Percentiles rank a stretch among this genome's conserved stretches.
Evolutionary conservation across 2,888 invertebrate species (phyloP).

Genomic region (Orchesella flavescens): DNA sequence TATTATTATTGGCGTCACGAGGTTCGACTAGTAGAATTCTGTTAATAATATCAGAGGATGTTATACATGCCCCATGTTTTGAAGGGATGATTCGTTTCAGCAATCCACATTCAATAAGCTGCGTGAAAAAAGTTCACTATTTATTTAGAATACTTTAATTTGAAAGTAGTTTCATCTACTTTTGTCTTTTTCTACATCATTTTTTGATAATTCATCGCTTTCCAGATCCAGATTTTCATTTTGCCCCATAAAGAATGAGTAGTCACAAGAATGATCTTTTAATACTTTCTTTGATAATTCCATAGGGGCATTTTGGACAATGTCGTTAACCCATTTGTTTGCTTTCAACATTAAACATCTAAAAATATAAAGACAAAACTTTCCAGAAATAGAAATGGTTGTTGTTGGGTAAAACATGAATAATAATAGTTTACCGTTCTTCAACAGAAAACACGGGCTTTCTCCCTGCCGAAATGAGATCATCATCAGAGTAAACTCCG

Average conservation of each 20-base stretch:
- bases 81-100: conserved; percentile 12
- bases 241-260: neutral
- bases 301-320: conserved; percentile 25
- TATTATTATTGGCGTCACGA: conserved; percentile 43
- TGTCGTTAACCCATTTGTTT: conserved; percentile 52
- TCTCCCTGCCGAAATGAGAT: neutral
- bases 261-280: conserved; percentile 26
- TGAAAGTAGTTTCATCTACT: neutral
- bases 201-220: neutral
- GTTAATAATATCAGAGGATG: conserved; percentile 27
- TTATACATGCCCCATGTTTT: neutral
- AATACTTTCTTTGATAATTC: conserved; percentile 9
- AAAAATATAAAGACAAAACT: neutral
- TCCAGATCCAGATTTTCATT: neutral
- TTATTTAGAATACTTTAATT: too few species aligned
- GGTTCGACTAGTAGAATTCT: conserved; percentile 19
- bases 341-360: conserved; percentile 35
- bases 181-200: conserved; percentile 21
- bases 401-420: neutral
- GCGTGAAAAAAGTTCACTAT: too few species aligned
- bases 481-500: conserved; percentile 31
- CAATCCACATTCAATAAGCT: conserved; percentile 24
- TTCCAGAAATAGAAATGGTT: neutral
- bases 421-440: too few species aligned
- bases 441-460: conserved; percentile 25